Base-by-base conservation (phyloP, 2,797 vertebrate genomes). In the Nannoperca australis region DNA sequence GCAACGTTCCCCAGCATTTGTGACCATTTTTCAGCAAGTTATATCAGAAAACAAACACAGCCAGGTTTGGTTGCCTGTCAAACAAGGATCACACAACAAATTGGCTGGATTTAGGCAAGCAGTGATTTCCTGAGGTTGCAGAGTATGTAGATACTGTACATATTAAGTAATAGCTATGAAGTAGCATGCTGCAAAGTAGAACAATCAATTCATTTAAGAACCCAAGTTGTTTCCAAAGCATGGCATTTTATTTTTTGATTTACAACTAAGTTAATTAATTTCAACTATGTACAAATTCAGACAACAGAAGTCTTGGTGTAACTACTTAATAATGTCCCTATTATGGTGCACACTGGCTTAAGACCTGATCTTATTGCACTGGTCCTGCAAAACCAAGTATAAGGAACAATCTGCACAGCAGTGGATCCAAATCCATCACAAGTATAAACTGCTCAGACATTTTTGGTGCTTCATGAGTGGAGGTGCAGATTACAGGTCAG, bases 211-310 rank as follows among this genome's bases (percentile, higher is more conserved):
- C 17, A 69, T 18, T 42, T 18, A 27, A 17, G 18, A 56, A 27
- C 1, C n/a, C 12, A 50, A 24, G 5, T 18, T 0, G 5, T 63
- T 75, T 24, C 10, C 49, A 22, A 66, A 75, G n/a, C 20, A 59
- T 32, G 8, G 66, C 66, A 67, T 64, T 85, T 73, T 74, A 69
- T 82, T 85, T 59, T 55, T 83, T 74, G 36, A 64, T 68, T 62
- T 47, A 82, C 56, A 60, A 45, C 47, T 72, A 73, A 83, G 17
- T 67, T 49, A n/a, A 38, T 54, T 38, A 49, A 61, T 49, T 20
- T 53, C 51, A 78, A 71, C 81, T 91, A 91, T 89, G 3, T 87
- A 90, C 90, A 91, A 85, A 83, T 5, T 6, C 50, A 76, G 34
- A 63, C 18, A 15, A 45, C 34, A 47, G 14, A 32, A 18, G n/a